These are phyloP conservation scores for Acleris literana DNA, from an alignment of 2,888 invertebrate species.

Conservation along the genomic window DNA sequence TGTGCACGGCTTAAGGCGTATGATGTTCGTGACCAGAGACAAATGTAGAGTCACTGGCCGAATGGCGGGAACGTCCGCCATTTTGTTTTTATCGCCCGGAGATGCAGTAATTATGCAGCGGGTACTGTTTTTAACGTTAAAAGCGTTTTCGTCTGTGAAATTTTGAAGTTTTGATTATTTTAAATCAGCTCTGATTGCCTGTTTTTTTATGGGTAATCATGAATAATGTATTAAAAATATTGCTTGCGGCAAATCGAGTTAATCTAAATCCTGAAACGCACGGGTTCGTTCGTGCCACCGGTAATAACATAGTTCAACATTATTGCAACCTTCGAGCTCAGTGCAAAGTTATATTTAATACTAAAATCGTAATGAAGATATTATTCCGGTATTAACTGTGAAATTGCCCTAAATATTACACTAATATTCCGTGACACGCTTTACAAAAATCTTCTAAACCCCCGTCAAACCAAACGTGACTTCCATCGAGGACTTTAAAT, in stretches of 20 bases:
- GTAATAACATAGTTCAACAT: slow-evolving; percentile 28
- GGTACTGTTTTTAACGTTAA: neutral
- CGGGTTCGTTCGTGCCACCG: slow-evolving; percentile 21
- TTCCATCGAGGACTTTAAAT: slow-evolving; percentile 9
- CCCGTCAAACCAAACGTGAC: neutral
- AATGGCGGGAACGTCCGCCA: slow-evolving; percentile 48
- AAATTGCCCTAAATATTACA: slow-evolving; percentile 45
- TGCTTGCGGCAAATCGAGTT: slow-evolving; percentile 5
- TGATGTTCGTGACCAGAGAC: slow-evolving; percentile 74
- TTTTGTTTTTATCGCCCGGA: slow-evolving; percentile 46
- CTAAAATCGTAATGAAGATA: slow-evolving; percentile 54
- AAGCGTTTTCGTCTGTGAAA: neutral
- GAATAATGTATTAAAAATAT: slow-evolving; percentile 10
- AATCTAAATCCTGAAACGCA: slow-evolving; percentile 21
- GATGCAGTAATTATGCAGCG: slow-evolving; percentile 29
- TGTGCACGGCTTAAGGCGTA: slow-evolving; percentile 61
- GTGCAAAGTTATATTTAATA: slow-evolving; percentile 40
- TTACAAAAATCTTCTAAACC: slow-evolving; percentile 35
- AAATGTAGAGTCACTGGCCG: slow-evolving; percentile 54
- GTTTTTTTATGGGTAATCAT: slow-evolving; percentile 8
- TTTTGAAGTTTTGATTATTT: neutral
- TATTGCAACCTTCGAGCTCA: slow-evolving; percentile 30
- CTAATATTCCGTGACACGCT: slow-evolving; percentile 48
- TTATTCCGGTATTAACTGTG: slow-evolving; percentile 47
- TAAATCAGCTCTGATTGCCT: neutral